These are phyloP conservation scores for Philotrypesis tridentata DNA, from an alignment of 1,140 invertebrate genomes.

Conservation along the genomic window DNA sequence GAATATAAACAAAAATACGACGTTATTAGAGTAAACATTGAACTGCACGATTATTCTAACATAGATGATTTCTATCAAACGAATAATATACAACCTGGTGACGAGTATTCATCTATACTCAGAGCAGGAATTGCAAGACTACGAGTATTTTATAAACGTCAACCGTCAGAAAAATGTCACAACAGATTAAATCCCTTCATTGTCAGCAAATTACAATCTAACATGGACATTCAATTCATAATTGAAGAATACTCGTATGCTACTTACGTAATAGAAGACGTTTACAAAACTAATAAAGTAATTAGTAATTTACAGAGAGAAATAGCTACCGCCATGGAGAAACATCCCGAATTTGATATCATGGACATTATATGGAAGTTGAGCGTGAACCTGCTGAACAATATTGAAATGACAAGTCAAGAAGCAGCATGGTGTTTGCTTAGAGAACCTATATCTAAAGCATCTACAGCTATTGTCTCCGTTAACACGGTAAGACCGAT, in stretches of 20 bases:
- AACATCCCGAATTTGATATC: too few species aligned
- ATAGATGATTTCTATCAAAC: slow-evolving; percentile 51
- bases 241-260: slow-evolving; percentile 67
- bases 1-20: slow-evolving; percentile 46
- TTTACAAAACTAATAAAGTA: slow-evolving; percentile 65
- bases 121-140: slow-evolving; percentile 55
- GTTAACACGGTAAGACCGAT: too few species aligned
- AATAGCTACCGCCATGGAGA: slow-evolving; percentile 48
- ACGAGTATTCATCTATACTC: slow-evolving; percentile 55
- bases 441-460: too few species aligned
- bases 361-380: too few species aligned
- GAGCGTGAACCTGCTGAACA: too few species aligned
- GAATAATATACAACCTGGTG: slow-evolving; percentile 53
- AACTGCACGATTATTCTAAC: slow-evolving; percentile 49
- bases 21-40: slow-evolving; percentile 49
- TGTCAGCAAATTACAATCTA: slow-evolving; percentile 58
- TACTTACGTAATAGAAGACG: slow-evolving; percentile 62
- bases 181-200: slow-evolving; percentile 63
- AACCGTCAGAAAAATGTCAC: slow-evolving; percentile 54
- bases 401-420: too few species aligned
- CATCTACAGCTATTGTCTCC: too few species aligned
- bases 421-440: too few species aligned
- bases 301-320: slow-evolving; percentile 61
- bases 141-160: slow-evolving; percentile 53
- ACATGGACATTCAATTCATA: slow-evolving; percentile 67